Evolutionary conservation across 2,113 vertebrate genomes (phyloP).

Genomic region (Ciconia stormi): DNA sequence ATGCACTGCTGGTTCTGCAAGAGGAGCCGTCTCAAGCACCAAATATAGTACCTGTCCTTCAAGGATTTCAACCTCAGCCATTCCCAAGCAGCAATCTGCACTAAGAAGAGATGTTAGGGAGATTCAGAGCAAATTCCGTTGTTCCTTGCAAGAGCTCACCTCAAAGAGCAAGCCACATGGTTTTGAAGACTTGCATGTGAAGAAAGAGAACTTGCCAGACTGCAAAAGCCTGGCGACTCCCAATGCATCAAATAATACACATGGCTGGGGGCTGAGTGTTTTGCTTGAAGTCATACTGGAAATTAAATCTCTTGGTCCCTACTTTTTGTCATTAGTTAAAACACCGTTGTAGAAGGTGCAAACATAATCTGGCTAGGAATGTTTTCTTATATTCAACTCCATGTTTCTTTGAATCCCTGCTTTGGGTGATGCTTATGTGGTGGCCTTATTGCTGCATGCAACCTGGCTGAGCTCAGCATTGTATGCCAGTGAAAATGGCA

Average conservation of each 20-base stretch:
- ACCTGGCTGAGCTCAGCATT: neutral
- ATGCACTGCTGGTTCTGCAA: neutral
- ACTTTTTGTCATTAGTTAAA: neutral
- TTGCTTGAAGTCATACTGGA: neutral
- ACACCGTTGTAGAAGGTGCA: neutral
- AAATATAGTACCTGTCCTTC: rapidly evolving
- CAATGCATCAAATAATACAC: rapidly evolving
- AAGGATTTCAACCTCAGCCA: neutral
- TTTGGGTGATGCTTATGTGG: neutral
- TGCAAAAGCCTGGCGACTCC: neutral
- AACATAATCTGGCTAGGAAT: neutral
- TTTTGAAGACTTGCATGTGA: neutral
- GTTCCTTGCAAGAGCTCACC: neutral
- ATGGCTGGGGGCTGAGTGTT: neutral
- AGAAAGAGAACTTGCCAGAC: neutral
- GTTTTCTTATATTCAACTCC: neutral
- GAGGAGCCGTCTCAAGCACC: neutral
- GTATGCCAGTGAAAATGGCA: neutral
- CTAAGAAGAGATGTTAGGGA: neutral
- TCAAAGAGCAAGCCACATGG: neutral
- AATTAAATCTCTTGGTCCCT: neutral
- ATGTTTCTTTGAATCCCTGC: neutral
- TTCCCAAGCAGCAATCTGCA: neutral
- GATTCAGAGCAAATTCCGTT: neutral
- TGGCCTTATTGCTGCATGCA: neutral